Evolutionary conservation across 2,888 invertebrate genomes (phyloP).

Genomic region (Pachliopta kotzebuea): DNA sequence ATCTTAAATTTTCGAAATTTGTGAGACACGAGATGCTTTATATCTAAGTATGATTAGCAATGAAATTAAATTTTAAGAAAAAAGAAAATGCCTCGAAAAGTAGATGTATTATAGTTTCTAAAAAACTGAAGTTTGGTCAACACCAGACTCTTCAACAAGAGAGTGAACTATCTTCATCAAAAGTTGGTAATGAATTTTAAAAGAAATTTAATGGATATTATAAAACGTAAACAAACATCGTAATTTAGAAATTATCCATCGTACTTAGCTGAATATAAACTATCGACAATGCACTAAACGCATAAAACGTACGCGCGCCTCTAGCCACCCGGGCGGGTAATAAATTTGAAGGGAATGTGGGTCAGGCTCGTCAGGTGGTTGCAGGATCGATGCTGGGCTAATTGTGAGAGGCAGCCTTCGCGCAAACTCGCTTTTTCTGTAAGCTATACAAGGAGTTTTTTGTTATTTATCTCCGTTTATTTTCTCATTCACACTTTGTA

Average conservation of each 20-base stretch:
- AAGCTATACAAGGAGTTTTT: slow-evolving; percentile 19
- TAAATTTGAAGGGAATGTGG: slow-evolving; percentile 53
- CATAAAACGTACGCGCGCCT: slow-evolving; percentile 28
- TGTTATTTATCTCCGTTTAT: slow-evolving; percentile 23
- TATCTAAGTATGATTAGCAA: no score
- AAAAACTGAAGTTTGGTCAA: no score
- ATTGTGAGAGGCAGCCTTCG: slow-evolving; percentile 35
- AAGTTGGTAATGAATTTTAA: not conserved
- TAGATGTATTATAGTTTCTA: no score
- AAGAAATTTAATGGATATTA: slow-evolving; percentile 1
- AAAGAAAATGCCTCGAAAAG: no score
- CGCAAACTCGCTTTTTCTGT: slow-evolving; percentile 28
- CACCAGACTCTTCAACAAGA: no score
- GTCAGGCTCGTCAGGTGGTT: slow-evolving; percentile 44
- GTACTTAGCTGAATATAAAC: slow-evolving; percentile 10
- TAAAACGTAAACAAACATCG: slow-evolving; percentile 8
- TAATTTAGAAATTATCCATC: not conserved
- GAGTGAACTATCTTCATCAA: no score
- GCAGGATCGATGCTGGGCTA: slow-evolving; percentile 39
- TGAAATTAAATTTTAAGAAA: no score
- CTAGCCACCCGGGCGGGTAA: slow-evolving; percentile 35
- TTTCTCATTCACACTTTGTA: slow-evolving; percentile 19
- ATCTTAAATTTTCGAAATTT: no score
- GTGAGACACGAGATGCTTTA: no score
- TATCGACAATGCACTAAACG: slow-evolving; percentile 21